Percentiles rank a stretch among this genome's conserved stretches.
Conservation (phyloP, 2,888 invertebrate genomes). For the Sepiola atlantica region DNA sequence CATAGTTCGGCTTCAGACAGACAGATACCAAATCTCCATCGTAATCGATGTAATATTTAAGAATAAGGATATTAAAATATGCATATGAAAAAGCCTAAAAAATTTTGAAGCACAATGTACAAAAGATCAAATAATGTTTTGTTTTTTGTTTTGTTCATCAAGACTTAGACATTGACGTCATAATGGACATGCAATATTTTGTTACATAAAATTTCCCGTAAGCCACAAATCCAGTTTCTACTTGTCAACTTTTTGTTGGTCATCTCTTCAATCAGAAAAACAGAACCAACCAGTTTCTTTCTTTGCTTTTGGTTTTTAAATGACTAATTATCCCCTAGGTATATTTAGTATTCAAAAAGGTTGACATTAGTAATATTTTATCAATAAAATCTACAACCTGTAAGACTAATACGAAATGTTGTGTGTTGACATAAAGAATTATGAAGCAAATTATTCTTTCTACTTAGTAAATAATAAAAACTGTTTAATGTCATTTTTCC, state of each 20-base stretch:
- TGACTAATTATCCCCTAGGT: background rate
- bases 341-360: background rate
- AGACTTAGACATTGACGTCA: no score
- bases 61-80: no score
- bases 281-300: background rate
- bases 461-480: no score
- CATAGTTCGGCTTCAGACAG: no score
- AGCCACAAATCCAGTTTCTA: background rate
- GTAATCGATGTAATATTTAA: no score
- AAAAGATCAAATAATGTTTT: no score
- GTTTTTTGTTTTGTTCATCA: no score
- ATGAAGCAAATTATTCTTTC: background rate
- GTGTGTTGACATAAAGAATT: background rate
- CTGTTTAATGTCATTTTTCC: no score
- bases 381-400: background rate
- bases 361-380: background rate
- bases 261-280: background rate
- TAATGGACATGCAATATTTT: no score
- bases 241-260: background rate
- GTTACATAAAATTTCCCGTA: background rate
- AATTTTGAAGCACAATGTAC: no score
- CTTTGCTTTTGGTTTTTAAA: background rate
- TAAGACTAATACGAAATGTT: background rate
- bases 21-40: no score
- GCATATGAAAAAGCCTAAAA: no score